Percentiles rank a stretch among this genome's conserved stretches.
phyloP scores from a whole-genome alignment of 2,113 vertebrate genomes.

The Oreotrochilus melanogaster region DNA sequence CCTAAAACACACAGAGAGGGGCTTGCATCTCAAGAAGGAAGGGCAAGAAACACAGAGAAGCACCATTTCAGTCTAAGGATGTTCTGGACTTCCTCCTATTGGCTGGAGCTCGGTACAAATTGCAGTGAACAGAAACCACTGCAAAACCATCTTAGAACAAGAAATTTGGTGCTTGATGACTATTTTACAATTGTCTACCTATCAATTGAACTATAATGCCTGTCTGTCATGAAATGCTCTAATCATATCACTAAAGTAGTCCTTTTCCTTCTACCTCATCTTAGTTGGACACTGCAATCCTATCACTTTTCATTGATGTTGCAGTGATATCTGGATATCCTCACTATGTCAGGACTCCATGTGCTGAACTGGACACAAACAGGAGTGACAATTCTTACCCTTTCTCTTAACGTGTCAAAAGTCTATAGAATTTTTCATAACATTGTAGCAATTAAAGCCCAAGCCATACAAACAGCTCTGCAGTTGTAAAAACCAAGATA shows the following conservation, averaged over 20 bases:
- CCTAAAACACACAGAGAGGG: not conserved
- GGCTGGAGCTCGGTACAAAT: not conserved
- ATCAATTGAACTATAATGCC: not conserved
- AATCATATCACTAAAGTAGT: not conserved
- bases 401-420: not conserved
- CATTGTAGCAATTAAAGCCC: not conserved
- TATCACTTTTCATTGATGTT: not conserved
- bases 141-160: not conserved
- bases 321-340: not conserved
- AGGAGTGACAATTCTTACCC: not conserved
- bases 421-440: not conserved
- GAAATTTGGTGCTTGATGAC: not conserved
- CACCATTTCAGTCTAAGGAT: not conserved
- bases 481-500: not conserved
- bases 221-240: not conserved
- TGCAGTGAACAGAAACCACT: fast-evolving
- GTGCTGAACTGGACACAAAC: not conserved
- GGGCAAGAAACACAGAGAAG: not conserved
- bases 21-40: not conserved
- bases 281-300: not conserved
- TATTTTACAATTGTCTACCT: not conserved
- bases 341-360: not conserved
- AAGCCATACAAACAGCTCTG: not conserved
- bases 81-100: not conserved
- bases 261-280: not conserved